Base-by-base conservation (phyloP, 2,797 vertebrate species). In the Pseudochirops cupreus region DNA sequence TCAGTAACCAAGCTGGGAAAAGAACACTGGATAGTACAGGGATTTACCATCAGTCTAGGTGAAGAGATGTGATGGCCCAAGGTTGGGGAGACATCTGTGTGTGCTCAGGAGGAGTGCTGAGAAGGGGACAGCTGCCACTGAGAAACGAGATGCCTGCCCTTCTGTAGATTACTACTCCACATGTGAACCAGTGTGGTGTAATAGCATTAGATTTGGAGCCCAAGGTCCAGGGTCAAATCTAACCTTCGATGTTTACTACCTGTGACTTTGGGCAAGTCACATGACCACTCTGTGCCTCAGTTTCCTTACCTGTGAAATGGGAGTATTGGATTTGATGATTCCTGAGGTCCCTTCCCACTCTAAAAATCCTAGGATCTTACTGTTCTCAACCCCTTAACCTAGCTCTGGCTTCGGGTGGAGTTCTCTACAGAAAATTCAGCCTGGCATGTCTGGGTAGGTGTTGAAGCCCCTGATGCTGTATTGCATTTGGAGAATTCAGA, bases 401-500 rank as follows among this genome's bases (percentile, higher is more conserved):
- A n/a, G n/a, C 9, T 46, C 67, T 82, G 18, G 67, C 2, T 18
- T 82, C 29, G 5, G 18, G n/a, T 82, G n/a, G 7, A 82, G 39
- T 82, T 46, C 74, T 24, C 90, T 91, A 95, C 96, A 96, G 96
- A 97, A 96, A 97, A 97, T 90, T 93, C 21, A 95, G 96, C 92
- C 96, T 95, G 6, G 95, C 91, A 92, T 94, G 95, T 92, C 96
- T 96, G 24, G 94, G 95, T 46, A 97, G 97, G 95, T 94, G 95
- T 97, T 67, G 94, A 96, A 96, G 97, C 98, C 94, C 97, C 94
- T 96, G 97, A 97, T 94, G 56, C 93, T 94, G 94, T 94, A 97
- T 96, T 97, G 97, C 97, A 98, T 56, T 94, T 96, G 91, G 95
- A 96, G 97, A 97, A 97, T 97, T 97, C 91, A 93, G 93, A 97